Evolutionary conservation across 1,140 invertebrate species (phyloP).

Genomic region (Zophobas morio): DNA sequence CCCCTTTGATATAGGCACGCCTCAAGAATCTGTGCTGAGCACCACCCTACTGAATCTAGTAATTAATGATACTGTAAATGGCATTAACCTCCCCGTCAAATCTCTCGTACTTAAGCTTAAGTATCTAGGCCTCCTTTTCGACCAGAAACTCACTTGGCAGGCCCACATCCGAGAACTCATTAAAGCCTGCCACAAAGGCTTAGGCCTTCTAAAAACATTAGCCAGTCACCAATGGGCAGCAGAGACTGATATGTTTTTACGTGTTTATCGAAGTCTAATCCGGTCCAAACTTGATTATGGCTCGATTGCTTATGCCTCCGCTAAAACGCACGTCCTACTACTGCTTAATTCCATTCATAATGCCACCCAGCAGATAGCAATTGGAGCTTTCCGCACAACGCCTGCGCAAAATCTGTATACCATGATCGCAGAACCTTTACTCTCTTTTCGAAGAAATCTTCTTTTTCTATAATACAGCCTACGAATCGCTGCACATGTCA

Average conservation of each 20-base stretch:
- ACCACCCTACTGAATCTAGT: slow-evolving; percentile 31
- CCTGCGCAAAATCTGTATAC: slow-evolving; percentile 35
- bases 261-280: slow-evolving; percentile 27
- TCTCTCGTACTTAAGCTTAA: too few species aligned
- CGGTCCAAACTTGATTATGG: slow-evolving; percentile 38
- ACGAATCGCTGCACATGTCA: too few species aligned
- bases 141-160: slow-evolving; percentile 21
- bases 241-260: slow-evolving; percentile 17
- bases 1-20: slow-evolving; percentile 34
- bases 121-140: not conserved
- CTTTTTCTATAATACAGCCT: too few species aligned
- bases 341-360: slow-evolving; percentile 31
- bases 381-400: slow-evolving; percentile 30
- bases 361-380: slow-evolving; percentile 5
- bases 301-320: slow-evolving; percentile 23
- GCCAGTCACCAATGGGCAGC: slow-evolving; percentile 24
- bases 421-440: slow-evolving; percentile 21
- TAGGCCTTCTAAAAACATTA: not conserved
- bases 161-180: not conserved
- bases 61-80: slow-evolving; percentile 28
- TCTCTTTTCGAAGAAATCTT: not conserved
- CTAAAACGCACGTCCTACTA: slow-evolving; percentile 2
- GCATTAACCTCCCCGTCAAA: not conserved
- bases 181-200: too few species aligned
- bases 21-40: slow-evolving; percentile 42